phyloP scores from a whole-genome alignment of 37 sponge, comb jelly and placozoan genomes.

The Bolinopsis microptera region DNA sequence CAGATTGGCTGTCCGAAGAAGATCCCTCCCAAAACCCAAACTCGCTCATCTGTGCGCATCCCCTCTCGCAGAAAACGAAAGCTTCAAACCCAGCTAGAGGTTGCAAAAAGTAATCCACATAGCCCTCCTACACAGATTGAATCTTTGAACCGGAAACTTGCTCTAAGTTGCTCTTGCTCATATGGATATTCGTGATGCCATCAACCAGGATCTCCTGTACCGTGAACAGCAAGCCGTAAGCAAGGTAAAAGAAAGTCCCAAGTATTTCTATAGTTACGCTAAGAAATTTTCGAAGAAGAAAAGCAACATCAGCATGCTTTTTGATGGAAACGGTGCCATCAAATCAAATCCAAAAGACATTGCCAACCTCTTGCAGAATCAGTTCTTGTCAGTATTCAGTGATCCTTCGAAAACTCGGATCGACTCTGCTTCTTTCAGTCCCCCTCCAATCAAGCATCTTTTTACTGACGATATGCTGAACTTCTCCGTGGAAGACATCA shows the following conservation, averaged over 20 bases:
- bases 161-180: not conserved
- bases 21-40: no score
- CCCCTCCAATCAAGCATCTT: not conserved
- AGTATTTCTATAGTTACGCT: not conserved
- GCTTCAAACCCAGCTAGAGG: not conserved
- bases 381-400: constrained; percentile 15
- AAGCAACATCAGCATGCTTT: not conserved
- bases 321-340: not conserved
- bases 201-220: not conserved
- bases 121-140: not conserved
- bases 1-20: no score
- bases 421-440: not conserved
- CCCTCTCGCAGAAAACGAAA: not conserved
- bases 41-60: no score
- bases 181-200: not conserved
- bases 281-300: not conserved
- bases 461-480: not conserved
- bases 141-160: not conserved
- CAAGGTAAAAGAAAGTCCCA: not conserved
- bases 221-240: not conserved
- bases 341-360: not conserved
- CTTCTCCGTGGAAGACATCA: not conserved
- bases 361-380: not conserved
- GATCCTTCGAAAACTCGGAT: not conserved
- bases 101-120: not conserved